Evolutionary conservation across 1,140 invertebrate genomes (phyloP), one percentile per base, ranked within the genome.

Genomic region (Stratiolaelaps scimitus): DNA sequence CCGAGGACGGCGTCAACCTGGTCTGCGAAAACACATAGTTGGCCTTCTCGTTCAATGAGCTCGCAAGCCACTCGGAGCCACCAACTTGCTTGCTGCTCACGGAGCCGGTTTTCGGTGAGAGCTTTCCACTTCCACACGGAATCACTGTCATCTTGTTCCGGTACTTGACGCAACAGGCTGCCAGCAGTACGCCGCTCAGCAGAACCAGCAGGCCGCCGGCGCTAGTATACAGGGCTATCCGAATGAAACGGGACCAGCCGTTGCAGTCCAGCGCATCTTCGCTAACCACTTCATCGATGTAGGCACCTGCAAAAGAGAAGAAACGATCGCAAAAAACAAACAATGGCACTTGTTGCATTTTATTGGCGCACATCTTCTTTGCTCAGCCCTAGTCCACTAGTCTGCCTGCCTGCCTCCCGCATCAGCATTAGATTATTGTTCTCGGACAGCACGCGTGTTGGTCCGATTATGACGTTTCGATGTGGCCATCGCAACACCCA

Each of bases 231-330:
- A 60, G 20, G 26, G 53, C 53, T 15, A 60, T 29, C 10, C 53
- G 53, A 17, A 60, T 15, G 26, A 34, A 29, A 17, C 53, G 53
- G 5, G 53, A 34, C 53, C 26, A 60, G 26, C 53, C 53, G 0
- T 60, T 60, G 53, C 53, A 60, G 15, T 60, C 53, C 1, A 60
- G 53, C 34, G 53, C 26, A 26, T 60, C 53, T 34, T 60, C 53
- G 10, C 34, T 26, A 26, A 15, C 26, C 53, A 60, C 17, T 10
- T 60, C 53, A 26, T 60, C 53, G 17, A 60, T 26, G 53, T 60
- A 60, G 1, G 34, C 26, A 26, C 53, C 53, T 60, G 53, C 34
- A 60, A 60, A 29, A 26, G 2, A 60, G 23, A 60, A 34, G 26
- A 29, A 29, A 48, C 15, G 19, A 20, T 48, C 15, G 19, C 47